These are phyloP conservation scores for Chaunax sp. DNA, from an alignment of 2,797 vertebrate species.

Conservation along the genomic window DNA sequence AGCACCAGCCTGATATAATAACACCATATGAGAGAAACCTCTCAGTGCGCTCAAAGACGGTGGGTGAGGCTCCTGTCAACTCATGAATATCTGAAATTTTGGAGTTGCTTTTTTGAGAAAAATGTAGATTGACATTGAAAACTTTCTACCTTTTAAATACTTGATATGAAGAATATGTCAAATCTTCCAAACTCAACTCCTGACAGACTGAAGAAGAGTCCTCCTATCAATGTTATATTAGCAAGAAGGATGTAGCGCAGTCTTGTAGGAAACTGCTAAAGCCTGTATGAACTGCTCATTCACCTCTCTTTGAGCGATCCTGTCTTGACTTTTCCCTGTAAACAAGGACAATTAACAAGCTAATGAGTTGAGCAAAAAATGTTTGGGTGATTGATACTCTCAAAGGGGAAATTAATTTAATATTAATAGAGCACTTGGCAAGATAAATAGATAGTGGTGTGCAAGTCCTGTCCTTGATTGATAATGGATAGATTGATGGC, in stretches of 20 bases:
- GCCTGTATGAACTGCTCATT: conserved; percentile 44
- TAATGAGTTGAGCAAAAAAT: conserved; percentile 82
- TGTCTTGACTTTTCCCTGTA: conserved; percentile 79
- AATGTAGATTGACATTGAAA: conserved; percentile 17
- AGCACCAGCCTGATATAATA: conserved; percentile 42
- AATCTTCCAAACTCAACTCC: not conserved
- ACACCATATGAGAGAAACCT: conserved; percentile 30
- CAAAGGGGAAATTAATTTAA: conserved; percentile 83
- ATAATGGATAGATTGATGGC: conserved; percentile 82
- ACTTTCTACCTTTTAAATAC: conserved; percentile 9
- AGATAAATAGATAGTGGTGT: conserved; percentile 84
- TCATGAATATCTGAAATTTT: conserved; percentile 41
- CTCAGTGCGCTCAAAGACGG: conserved; percentile 33
- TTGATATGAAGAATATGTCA: conserved; percentile 4
- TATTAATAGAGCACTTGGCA: conserved; percentile 86
- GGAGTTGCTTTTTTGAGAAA: conserved; percentile 1
- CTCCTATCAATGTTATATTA: conserved; percentile 1
- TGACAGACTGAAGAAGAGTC: conserved; percentile 4
- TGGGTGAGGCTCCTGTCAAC: conserved; percentile 37
- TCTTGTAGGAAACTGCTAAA: conserved; percentile 28
- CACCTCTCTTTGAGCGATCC: conserved; percentile 57
- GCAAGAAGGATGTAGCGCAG: conserved; percentile 14
- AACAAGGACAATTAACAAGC: conserved; percentile 87
- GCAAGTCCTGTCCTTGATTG: conserved; percentile 80
- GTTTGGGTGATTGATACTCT: conserved; percentile 84